Percentiles rank a stretch among this genome's conserved stretches.
phyloP scores from a whole-genome alignment of 1,140 invertebrate species.

The Aphaenogaster ashmeadi region DNA sequence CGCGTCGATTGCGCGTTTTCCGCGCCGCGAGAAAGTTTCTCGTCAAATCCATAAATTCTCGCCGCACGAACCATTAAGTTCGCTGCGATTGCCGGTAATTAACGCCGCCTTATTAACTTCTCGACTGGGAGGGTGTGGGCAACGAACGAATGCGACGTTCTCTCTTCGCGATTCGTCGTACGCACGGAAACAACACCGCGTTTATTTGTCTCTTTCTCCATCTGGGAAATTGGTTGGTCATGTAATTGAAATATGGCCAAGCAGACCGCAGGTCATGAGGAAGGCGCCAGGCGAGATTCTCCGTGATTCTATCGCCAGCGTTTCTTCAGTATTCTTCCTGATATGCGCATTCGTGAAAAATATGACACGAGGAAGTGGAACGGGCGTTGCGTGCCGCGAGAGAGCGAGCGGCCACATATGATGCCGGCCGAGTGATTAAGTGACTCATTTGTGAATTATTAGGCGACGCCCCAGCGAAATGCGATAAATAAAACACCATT shows the following conservation, averaged over 20 bases:
- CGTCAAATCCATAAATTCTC: constrained; percentile 56
- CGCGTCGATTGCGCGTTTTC: neutral
- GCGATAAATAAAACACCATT: constrained; percentile 50
- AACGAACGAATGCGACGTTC: neutral
- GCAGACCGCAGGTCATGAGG: neutral
- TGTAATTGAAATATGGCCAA: neutral
- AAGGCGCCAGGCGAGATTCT: constrained; percentile 32
- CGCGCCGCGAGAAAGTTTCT: constrained; percentile 28
- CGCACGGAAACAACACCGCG: neutral
- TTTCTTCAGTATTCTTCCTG: constrained; percentile 12
- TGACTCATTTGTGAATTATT: constrained; percentile 59
- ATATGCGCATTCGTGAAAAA: constrained; percentile 35
- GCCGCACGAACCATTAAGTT: constrained; percentile 30
- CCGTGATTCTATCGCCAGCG: constrained; percentile 1
- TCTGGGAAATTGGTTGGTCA: constrained; percentile 13
- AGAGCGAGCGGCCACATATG: constrained; percentile 27
- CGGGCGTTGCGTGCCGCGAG: constrained; percentile 44
- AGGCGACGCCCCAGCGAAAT: constrained; percentile 52
- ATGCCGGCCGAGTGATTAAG: constrained; percentile 36
- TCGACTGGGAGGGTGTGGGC: neutral
- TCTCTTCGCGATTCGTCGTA: neutral
- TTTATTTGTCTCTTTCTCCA: neutral
- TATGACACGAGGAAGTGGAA: constrained; percentile 53
- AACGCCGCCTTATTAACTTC: constrained; percentile 62
- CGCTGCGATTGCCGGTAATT: constrained; percentile 55